Percentiles rank a stretch among this genome's conserved stretches.
Evolutionary conservation across 2,888 invertebrate species (phyloP).

Genomic region (Napeogenes sylphis): DNA sequence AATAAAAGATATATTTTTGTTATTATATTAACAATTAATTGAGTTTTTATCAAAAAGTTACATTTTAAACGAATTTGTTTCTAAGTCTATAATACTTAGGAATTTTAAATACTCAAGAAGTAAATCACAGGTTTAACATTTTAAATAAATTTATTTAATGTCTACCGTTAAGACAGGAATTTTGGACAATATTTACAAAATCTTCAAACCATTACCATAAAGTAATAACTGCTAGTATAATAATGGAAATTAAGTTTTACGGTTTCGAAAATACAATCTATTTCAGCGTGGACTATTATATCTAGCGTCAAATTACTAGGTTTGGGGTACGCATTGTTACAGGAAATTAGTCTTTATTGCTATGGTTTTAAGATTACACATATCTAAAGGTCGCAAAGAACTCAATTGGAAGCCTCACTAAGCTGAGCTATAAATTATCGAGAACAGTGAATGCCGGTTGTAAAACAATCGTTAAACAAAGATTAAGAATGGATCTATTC

Average conservation of each 20-base stretch:
- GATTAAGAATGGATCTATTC: conserved; percentile 49
- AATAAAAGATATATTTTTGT: too few relatives aligned
- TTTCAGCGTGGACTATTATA: conserved; percentile 5
- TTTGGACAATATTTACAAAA: conserved; percentile 16
- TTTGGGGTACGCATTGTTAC: conserved; percentile 8
- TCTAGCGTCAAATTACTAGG: conserved; percentile 3
- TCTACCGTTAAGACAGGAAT: conserved; percentile 7
- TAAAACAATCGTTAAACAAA: conserved; percentile 64
- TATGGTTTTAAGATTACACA: conserved; percentile 15
- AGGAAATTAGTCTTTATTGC: conserved; percentile 17
- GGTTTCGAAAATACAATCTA: conserved; percentile 4
- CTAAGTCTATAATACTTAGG: conserved; percentile 7
- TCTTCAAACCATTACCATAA: conserved; percentile 9
- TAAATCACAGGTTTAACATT: conserved; percentile 20
- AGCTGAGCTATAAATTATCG: conserved; percentile 60
- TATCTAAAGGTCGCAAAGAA: conserved; percentile 22
- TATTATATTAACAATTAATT: neutral
- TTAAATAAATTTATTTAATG: conserved; percentile 10
- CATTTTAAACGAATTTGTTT: conserved; percentile 7
- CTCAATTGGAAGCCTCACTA: conserved; percentile 48
- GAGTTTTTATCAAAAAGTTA: neutral
- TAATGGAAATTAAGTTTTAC: conserved; percentile 7
- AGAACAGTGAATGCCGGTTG: conserved; percentile 46
- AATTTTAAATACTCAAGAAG: conserved; percentile 8
- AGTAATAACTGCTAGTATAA: conserved; percentile 8